Conservation (phyloP, 2,797 vertebrate genomes). For the Rhinoraja longicauda region DNA sequence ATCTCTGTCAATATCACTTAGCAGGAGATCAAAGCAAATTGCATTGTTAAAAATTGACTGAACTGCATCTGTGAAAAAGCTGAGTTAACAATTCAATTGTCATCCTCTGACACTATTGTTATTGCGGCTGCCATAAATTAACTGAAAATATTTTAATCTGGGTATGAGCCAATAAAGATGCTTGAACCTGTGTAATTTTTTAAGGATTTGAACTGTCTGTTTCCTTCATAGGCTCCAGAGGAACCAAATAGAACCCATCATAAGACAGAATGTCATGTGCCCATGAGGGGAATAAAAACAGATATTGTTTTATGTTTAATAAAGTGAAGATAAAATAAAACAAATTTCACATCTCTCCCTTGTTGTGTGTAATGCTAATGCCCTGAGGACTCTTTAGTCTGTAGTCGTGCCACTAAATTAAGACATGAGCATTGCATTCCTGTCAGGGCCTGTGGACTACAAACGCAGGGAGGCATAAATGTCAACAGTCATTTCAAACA, state of each 20-base stretch:
- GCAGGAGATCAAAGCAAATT: constrained; percentile 47
- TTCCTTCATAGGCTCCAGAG: neutral
- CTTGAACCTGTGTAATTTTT: neutral
- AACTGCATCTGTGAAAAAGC: constrained; percentile 38
- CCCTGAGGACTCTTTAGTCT: constrained; percentile 1
- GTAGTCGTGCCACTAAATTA: neutral
- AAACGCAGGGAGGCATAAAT: constrained; percentile 40
- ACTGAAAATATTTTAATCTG: neutral
- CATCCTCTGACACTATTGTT: neutral
- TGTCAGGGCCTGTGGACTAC: neutral
- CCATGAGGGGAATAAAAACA: neutral
- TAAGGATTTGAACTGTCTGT: neutral
- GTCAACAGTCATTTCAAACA: constrained; percentile 26
- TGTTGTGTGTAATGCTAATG: neutral
- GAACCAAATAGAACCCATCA: neutral
- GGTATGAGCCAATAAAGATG: neutral
- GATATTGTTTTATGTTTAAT: neutral
- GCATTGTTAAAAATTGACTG: constrained; percentile 49
- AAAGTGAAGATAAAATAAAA: constrained; percentile 29
- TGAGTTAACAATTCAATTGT: neutral
- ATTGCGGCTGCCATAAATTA: neutral
- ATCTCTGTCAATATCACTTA: constrained; percentile 55
- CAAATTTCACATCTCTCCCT: neutral
- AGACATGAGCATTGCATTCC: neutral
- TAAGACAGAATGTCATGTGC: neutral